These are phyloP conservation scores for Hyles lineata DNA, from an alignment of 2,888 invertebrate genomes.

Conservation along the genomic window DNA sequence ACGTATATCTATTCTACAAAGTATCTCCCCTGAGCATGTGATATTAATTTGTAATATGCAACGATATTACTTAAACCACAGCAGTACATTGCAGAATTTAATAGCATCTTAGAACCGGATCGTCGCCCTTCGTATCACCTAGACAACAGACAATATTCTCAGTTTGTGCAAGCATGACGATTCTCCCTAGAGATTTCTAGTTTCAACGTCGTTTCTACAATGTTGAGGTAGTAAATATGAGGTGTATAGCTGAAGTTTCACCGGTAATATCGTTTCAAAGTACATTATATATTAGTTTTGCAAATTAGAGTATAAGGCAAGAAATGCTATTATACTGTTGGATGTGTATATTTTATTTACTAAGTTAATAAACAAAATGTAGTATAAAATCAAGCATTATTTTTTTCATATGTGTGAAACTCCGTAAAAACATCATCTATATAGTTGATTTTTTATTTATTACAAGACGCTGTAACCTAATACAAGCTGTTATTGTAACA, in stretches of 20 bases:
- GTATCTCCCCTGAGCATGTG: too few species aligned
- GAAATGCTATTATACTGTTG: too few species aligned
- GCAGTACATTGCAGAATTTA: background rate
- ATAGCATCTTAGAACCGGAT: background rate
- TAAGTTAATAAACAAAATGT: too few species aligned
- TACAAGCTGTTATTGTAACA: too few species aligned
- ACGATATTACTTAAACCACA: background rate
- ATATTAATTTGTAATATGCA: background rate
- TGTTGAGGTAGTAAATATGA: background rate
- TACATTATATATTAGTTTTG: background rate
- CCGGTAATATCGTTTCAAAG: background rate
- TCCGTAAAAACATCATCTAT: too few species aligned
- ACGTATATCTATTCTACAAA: too few species aligned
- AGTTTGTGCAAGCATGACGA: slow-evolving; percentile 14
- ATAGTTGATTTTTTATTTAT: too few species aligned
- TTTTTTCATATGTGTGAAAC: too few species aligned
- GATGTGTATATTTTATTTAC: too few species aligned
- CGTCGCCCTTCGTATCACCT: background rate
- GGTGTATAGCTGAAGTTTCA: background rate
- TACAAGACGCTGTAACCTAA: too few species aligned
- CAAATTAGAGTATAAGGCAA: too few species aligned
- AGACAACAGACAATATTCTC: background rate
- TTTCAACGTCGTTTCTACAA: background rate
- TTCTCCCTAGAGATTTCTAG: background rate
- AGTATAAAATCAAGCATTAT: too few species aligned